These are phyloP conservation scores for Planococcus citri DNA, from an alignment of 1,140 invertebrate genomes.

Conservation along the genomic window DNA sequence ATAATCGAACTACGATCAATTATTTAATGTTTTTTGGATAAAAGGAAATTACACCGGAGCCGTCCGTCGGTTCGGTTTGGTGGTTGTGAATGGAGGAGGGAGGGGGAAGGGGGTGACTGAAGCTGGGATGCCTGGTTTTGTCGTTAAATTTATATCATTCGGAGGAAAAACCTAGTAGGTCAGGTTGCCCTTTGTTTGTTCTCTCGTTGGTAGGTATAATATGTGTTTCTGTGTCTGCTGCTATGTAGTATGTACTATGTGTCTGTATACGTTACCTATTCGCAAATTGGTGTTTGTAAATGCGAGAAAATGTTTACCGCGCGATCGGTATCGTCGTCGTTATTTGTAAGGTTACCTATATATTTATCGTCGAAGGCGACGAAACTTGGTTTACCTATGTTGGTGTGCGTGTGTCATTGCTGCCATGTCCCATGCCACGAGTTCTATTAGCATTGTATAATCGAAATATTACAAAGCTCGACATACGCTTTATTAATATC, in stretches of 20 bases:
- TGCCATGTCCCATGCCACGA: neutral
- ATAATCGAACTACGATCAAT: neutral
- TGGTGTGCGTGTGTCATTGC: neutral
- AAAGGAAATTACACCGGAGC: neutral
- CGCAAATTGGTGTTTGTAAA: neutral
- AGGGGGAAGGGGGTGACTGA: no score
- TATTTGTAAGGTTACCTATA: neutral
- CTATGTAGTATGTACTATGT: no score
- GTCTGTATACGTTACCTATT: no score
- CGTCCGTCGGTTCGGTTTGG: no score
- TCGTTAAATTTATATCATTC: no score
- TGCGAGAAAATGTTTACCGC: neutral
- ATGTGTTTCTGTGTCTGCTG: no score
- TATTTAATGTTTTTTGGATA: neutral
- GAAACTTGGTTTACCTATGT: neutral
- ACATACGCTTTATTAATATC: neutral
- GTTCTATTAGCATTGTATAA: neutral
- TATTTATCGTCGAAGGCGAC: constrained; percentile 1
- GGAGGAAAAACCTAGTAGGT: no score
- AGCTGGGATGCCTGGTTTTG: no score
- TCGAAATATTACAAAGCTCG: neutral
- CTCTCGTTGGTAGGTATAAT: no score
- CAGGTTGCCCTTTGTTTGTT: no score
- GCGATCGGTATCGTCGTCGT: neutral
- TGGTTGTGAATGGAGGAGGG: no score